Base-by-base conservation (phyloP, 2,888 invertebrate genomes). In the Scaptomyza caliginosa region DNA sequence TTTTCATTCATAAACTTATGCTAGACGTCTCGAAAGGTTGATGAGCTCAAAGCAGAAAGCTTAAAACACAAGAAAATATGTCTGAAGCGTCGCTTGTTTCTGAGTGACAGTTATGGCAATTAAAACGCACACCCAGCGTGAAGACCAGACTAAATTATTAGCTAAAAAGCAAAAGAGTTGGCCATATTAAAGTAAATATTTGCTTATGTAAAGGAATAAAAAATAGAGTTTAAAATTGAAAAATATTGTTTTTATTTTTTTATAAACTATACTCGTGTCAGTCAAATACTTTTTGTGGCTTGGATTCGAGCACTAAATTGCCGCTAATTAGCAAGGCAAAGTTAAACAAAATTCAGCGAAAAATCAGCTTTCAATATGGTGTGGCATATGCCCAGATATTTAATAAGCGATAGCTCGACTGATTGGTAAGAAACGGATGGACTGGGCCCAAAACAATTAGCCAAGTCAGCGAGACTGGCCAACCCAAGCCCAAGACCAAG, bases 311-410 rank as follows among this genome's bases (percentile, higher is more conserved):
- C 77, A 58, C 68, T 59, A 76, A 64, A 68, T 64, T 60, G 63
- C 49, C 63, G 67, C 74, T 77, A 77, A 77, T 77, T 77, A 77
- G 71, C 60, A 52, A 28, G 48, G 28, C 60, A 76, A 80, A 81
- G 70, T 76, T 69, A 73, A 79, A 73, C 68, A 64, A 79, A 57
- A 79, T 76, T 78, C 78, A 79, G 79, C 82, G 50, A 75, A 78
- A 77, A 78, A 67, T 72, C 55, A 51, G 69, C 73, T 68, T 67
- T 67, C 78, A 78, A 74, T 67, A 78, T 72, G 68, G 59, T 65
- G 64, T 67, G 71, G 72, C 75, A 77, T 74, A 77, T 68, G 68
- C 56, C 56, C 62, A 65, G 68, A 85, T 69, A 85, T 85, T 77
- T 77, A 80, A 81, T 81, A 78, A 85, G 75, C 59, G 62, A 34